Conservation (phyloP, 2,113 vertebrate species). For the Hyla sarda region DNA sequence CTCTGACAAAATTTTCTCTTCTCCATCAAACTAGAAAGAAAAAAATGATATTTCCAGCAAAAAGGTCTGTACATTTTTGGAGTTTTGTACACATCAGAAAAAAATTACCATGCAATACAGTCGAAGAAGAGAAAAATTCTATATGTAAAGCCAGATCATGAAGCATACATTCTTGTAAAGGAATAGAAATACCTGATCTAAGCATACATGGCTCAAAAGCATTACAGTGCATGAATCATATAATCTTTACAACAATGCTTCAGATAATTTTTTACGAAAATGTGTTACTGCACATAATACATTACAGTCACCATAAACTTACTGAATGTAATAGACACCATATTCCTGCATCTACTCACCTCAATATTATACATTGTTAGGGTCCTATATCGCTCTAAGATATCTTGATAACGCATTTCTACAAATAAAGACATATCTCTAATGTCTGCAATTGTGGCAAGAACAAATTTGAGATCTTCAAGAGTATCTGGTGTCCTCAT, state of each 20-base stretch:
- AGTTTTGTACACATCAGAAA: not conserved
- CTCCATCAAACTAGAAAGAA: conserved; percentile 72
- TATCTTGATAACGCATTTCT: conserved; percentile 81
- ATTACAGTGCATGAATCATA: too few relatives aligned
- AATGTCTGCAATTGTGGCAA: conserved; percentile 83
- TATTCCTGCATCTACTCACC: conserved; percentile 70
- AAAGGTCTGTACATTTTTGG: not conserved
- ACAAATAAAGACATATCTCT: conserved; percentile 79
- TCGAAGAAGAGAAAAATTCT: not conserved
- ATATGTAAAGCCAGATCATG: not conserved
- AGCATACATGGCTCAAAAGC: too few relatives aligned
- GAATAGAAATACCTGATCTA: too few relatives aligned
- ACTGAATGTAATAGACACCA: not conserved
- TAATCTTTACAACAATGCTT: too few relatives aligned
- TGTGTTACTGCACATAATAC: too few relatives aligned
- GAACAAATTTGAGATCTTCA: conserved; percentile 86
- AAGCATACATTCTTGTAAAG: not conserved
- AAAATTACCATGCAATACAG: not conserved
- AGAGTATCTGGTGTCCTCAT: conserved; percentile 77
- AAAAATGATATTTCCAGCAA: not conserved
- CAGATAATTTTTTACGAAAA: too few relatives aligned
- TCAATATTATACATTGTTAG: conserved; percentile 80
- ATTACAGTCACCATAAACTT: not conserved
- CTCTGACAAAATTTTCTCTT: conserved; percentile 74
- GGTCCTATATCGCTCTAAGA: conserved; percentile 89